A percentile compares a stretch with the other conserved stretches of the same genome.
These are phyloP conservation scores for Drosophila ironensis DNA, from an alignment of 1,140 invertebrate genomes.

Conservation along the genomic window DNA sequence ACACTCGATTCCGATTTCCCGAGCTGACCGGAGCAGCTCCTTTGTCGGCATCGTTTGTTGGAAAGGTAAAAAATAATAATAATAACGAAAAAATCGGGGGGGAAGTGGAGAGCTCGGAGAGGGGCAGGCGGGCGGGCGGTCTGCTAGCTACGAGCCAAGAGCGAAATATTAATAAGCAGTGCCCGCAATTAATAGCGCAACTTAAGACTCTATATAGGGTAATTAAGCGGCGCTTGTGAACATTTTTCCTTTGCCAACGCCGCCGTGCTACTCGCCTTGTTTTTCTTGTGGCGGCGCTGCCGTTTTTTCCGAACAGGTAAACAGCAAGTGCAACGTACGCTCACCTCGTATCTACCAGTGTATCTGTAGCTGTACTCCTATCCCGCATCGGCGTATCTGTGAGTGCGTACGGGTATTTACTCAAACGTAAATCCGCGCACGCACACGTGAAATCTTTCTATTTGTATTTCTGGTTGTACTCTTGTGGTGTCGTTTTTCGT, in stretches of 20 bases:
- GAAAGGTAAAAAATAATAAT: conserved; percentile 18
- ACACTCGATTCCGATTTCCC: conserved; percentile 43
- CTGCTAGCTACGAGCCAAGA: conserved; percentile 46
- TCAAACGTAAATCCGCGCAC: conserved; percentile 75
- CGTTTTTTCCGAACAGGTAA: conserved; percentile 62
- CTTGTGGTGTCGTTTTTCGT: conserved; percentile 14
- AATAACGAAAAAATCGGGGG: not conserved
- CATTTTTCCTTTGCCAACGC: conserved; percentile 73
- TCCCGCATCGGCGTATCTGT: too few species aligned
- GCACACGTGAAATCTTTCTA: conserved; percentile 63
- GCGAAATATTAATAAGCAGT: conserved; percentile 79
- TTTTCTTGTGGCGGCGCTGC: conserved; percentile 36
- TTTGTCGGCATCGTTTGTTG: conserved; percentile 64
- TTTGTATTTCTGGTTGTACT: conserved; percentile 18
- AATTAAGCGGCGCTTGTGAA: conserved; percentile 80
- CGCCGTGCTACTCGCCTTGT: conserved; percentile 36
- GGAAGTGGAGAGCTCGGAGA: not conserved
- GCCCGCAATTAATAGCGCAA: conserved; percentile 80
- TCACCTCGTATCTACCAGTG: conserved; percentile 19
- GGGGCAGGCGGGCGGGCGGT: not conserved
- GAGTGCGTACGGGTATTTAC: conserved; percentile 50
- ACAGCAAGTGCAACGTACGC: conserved; percentile 73
- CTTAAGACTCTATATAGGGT: conserved; percentile 80
- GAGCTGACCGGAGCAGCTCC: conserved; percentile 25
- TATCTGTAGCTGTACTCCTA: conserved; percentile 28